Evolutionary conservation across 1,140 invertebrate species (phyloP), one percentile per base, ranked within the genome.

Genomic region (Drosophila trapezifrons): DNA sequence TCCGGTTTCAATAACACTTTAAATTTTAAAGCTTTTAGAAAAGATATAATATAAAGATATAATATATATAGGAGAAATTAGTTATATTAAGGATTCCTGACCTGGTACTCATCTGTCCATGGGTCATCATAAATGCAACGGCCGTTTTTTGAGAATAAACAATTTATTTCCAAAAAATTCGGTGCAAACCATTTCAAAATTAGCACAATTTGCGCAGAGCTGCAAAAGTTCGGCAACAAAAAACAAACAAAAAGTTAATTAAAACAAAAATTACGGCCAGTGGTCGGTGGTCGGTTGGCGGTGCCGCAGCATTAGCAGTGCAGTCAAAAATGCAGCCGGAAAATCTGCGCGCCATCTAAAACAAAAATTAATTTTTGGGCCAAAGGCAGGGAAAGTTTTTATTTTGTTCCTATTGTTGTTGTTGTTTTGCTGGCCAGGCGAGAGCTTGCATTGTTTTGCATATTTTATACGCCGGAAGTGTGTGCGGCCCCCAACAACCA

Each of bases 381-480:
- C 71, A 66, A 60, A 65, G 62, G 51, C 62, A 58, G 76, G 55
- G 18, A 79, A 87, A 87, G 71, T 86, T 86, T 70, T 20, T 65
- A 64, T 70, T 43, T 20, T 59, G 66, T 65, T 87, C 49, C 4
- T 47, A 9, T 64, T 59, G 22, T 57, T 58, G 42, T 64, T 78
- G 37, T 66, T 79, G 27, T 42, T 76, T 60, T 58, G 45, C 55
- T 67, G 72, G 38, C 63, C 79, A 74, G 67, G 71, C 47, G 58
- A 79, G 83, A 80, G 83, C 76, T 77, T 83, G 84, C 84, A 80
- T 87, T 87, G 79, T 89, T 87, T 89, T 87, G 83, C 83, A 87
- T 87, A 87, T 87, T 87, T 87, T 89, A 86, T 87, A 73, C 57
- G 52, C 79, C 83, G 80, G 76, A 89, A 87, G 85, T 86, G 82